Base-by-base conservation (phyloP, 1,140 invertebrate species). In the Euschistus heros region DNA sequence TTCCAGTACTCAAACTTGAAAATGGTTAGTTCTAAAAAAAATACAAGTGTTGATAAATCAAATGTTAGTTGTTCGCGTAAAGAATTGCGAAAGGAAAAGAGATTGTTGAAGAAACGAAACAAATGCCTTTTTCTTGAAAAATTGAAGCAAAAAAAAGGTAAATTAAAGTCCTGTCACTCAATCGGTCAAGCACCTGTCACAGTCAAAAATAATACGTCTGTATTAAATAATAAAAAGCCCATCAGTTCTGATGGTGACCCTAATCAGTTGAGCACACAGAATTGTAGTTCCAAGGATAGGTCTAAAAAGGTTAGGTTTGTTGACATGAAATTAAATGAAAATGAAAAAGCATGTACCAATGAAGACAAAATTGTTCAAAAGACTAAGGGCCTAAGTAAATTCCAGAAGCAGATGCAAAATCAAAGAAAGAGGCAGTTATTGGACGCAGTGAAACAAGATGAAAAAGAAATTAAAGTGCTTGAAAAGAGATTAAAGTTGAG, bases 401-500 rank as follows among this genome's bases (percentile, higher is more conserved):
- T 83, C 37, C 65, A 80, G 66, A 78, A 76, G 65, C 73, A 81
- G 68, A 81, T 81, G 71, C 73, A 79, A 67, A 80, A 81, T 64
- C 74, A 82, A 68, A 77, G 86, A 67, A 80, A 80, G 62, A 80
- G 82, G 68, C 81, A 85, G 69, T 72, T 91, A 15, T 67, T 82
- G 17, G 73, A 86, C 70, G 88, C 84, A 0, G 91, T 91, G 77
- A 76, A 83, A 55, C 80, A 85, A 20, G 92, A 96, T 75, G 91
- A 95, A 66, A 82, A 79, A 69, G 78, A 83, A 52, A 92, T 95
- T 17, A 86, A 84, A 70, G 83, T 84, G 71, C 74, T 94, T 65
- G 90, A 91, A 72, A 94, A 95, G 74, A 83, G 88, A 73, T 75
- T 96, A 1, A 88, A 88, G 69, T 71, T 96, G 5, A 89, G 92